Base-by-base conservation (phyloP, 2,888 invertebrate genomes). In the Tachina lurida region DNA sequence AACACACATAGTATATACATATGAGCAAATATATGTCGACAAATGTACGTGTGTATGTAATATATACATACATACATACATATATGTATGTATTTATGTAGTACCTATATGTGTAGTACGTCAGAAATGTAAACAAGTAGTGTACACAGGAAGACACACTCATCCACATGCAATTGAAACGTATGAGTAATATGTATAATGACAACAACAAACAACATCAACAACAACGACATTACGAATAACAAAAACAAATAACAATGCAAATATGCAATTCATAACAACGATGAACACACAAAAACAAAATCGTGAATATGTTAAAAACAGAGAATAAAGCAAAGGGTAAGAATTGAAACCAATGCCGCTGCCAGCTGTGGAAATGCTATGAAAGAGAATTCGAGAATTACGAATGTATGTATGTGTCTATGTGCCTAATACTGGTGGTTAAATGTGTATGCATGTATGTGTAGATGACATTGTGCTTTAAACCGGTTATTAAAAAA, bases 61-160 rank as follows among this genome's bases (percentile, higher is more conserved):
- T 31, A 7, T 31, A 31, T 31, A 4, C 4, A 4, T 13, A 56
- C n/a, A n/a, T n/a, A n/a, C n/a, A n/a, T 13, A 68, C 19, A 1
- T 3, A 68, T 52, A 67, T 19, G 62, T 58, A 70, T 15, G n/a
- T 67, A 45, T 79, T 12, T 78, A 70, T 54, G 70, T 75, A 31
- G 7, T 7, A 31, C 5, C 31, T 31, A 41, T 31, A 79, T 39
- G 41, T 4, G 43, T 47, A 13, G 15, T 31, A 75, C 47, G 58
- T 58, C 47, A 88, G 88, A 89, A 88, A 88, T 90, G 88, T 83
- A 82, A 85, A 73, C 56, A 63, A 75, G 17, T 54, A 19, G 52
- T 10, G 39, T 56, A 82, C 68, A 82, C 73, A 82, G 52, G n/a
- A 52, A 60, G 70, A 79, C 52, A 74, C 67, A 43, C 17, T 17